phyloP scores from a whole-genome alignment of 2,113 vertebrate species.

The Engystomops pustulosus region DNA sequence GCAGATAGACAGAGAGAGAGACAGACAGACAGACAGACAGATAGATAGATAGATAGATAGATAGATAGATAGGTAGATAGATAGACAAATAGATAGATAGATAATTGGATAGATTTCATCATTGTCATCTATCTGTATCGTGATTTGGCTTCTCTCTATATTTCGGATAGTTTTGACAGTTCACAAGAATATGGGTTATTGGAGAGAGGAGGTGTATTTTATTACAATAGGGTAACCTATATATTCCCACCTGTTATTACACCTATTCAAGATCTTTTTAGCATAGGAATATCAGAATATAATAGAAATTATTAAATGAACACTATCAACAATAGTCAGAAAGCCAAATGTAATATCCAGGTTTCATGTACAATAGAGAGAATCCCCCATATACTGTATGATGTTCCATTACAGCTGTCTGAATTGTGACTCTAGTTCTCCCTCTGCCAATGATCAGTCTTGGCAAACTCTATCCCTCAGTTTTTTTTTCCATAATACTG shows the following conservation, averaged over 20 bases:
- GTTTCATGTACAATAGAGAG: background rate
- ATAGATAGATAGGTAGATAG: no score
- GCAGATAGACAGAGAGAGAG: no score
- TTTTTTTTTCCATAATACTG: conserved; percentile 35
- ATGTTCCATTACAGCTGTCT: background rate
- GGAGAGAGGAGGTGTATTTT: background rate
- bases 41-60: no score
- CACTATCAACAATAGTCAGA: background rate
- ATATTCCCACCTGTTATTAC: no score
- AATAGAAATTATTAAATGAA: background rate
- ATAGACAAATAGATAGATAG: no score
- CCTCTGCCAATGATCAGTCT: background rate
- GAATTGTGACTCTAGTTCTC: background rate
- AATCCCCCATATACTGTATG: background rate
- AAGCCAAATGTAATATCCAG: no score
- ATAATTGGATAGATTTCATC: no score
- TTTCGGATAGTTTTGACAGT: no score
- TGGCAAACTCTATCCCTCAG: background rate
- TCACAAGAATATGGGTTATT: background rate
- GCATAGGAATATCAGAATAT: background rate
- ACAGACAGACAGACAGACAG: no score
- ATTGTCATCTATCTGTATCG: no score
- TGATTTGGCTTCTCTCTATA: no score
- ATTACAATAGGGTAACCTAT: background rate
- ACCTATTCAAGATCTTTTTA: background rate